These are phyloP conservation scores for Ephialtes manifestator DNA, from an alignment of 2,888 invertebrate genomes.

Conservation along the genomic window DNA sequence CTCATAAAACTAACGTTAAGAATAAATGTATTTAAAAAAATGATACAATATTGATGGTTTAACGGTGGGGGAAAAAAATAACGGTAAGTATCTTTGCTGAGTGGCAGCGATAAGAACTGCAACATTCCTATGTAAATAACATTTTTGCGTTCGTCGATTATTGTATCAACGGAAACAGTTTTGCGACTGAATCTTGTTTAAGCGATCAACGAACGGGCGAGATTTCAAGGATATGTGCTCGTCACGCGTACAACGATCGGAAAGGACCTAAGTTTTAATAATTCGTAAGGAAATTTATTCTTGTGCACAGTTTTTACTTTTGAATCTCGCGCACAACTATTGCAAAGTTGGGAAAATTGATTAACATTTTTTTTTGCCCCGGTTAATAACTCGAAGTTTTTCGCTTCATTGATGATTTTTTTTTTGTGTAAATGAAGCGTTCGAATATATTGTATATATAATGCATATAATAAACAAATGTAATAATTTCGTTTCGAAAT, in stretches of 20 bases:
- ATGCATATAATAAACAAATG: slow-evolving; percentile 30
- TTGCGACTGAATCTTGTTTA: slow-evolving; percentile 43
- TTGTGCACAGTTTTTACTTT: slow-evolving; percentile 37
- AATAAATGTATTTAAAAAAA: slow-evolving; percentile 60
- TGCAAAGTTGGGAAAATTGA: slow-evolving; percentile 8
- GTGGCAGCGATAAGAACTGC: slow-evolving; percentile 42
- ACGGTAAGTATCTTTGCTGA: slow-evolving; percentile 42
- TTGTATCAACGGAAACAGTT: slow-evolving; percentile 35
- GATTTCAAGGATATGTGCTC: slow-evolving; percentile 40
- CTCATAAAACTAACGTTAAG: slow-evolving; percentile 55
- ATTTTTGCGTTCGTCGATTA: slow-evolving; percentile 49
- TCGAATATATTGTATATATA: slow-evolving; percentile 58
- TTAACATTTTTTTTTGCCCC: no score
- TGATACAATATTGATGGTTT: slow-evolving; percentile 59
- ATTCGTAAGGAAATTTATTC: slow-evolving; percentile 43
- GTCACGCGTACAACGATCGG: slow-evolving; percentile 64
- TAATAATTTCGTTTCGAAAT: background rate
- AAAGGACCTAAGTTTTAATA: slow-evolving; percentile 55
- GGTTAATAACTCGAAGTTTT: background rate
- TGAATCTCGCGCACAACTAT: background rate
- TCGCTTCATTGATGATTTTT: slow-evolving; percentile 26
- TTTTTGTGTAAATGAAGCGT: slow-evolving; percentile 24
- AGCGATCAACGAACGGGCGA: slow-evolving; percentile 37
- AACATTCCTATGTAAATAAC: slow-evolving; percentile 70
- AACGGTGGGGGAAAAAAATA: slow-evolving; percentile 7